phyloP scores from a whole-genome alignment of 2,888 invertebrate species.

The Caradrina clavipalpis region DNA sequence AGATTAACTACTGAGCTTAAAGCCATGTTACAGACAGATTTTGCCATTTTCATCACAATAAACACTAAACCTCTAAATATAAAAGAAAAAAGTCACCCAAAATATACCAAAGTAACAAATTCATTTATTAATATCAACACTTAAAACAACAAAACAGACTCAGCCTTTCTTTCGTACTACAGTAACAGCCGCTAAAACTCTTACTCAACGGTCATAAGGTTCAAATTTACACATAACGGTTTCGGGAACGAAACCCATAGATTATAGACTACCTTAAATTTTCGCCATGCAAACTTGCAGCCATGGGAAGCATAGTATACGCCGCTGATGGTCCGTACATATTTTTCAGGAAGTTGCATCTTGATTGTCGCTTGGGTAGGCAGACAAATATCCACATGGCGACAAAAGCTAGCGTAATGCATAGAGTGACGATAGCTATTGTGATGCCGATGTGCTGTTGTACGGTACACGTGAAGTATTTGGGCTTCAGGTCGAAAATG shows the following conservation, averaged over 20 bases:
- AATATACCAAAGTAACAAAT: slow-evolving; percentile 36
- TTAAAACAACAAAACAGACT: slow-evolving; percentile 13
- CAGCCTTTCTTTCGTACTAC: neutral
- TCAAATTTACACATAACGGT: slow-evolving; percentile 5
- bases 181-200: neutral
- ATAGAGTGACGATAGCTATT: slow-evolving; percentile 72
- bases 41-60: no score
- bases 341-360: slow-evolving; percentile 67
- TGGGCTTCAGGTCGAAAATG: slow-evolving; percentile 82
- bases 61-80: no score
- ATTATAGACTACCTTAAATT: slow-evolving; percentile 17
- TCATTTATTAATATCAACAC: slow-evolving; percentile 36
- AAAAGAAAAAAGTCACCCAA: no score
- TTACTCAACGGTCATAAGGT: neutral
- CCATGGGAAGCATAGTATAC: slow-evolving; percentile 77
- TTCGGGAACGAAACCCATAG: no score
- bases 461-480: slow-evolving; percentile 82
- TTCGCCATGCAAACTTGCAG: slow-evolving; percentile 36
- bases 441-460: slow-evolving; percentile 66
- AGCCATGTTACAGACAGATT: no score
- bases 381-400: slow-evolving; percentile 83
- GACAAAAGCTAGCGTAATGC: slow-evolving; percentile 70
- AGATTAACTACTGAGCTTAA: no score
- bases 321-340: slow-evolving; percentile 72
- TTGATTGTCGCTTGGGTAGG: slow-evolving; percentile 72